These are phyloP conservation scores for Apistogramma diplotaenia DNA, from an alignment of 2,113 vertebrate species.

Conservation along the genomic window DNA sequence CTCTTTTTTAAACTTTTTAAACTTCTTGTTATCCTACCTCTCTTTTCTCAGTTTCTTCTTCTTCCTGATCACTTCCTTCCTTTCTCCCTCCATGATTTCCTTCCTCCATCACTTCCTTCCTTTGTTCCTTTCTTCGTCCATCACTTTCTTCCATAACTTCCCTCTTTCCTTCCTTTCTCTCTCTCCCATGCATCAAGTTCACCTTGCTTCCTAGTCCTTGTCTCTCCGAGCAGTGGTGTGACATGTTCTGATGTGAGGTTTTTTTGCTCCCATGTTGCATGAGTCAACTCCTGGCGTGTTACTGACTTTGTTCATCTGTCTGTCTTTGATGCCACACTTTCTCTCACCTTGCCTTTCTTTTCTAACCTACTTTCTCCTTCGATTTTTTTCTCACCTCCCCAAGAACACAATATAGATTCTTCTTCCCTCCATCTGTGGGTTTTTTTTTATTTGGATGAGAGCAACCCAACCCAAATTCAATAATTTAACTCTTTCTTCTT, in stretches of 20 bases:
- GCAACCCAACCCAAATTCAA: constrained; percentile 60
- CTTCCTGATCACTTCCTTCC: background rate
- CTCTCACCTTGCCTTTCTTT: constrained; percentile 44
- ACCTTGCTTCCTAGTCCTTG: background rate
- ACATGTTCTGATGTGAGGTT: background rate
- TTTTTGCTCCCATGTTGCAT: constrained; percentile 33
- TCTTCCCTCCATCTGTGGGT: background rate
- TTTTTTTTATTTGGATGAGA: constrained; percentile 19
- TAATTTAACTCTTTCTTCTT: constrained; percentile 72
- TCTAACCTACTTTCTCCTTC: constrained; percentile 59
- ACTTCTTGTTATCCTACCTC: background rate
- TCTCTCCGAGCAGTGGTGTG: background rate
- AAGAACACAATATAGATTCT: constrained; percentile 35
- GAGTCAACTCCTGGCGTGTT: constrained; percentile 46
- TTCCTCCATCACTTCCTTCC: background rate
- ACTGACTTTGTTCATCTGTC: constrained; percentile 61
- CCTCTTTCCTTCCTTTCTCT: background rate
- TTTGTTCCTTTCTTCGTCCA: background rate
- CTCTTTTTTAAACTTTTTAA: background rate
- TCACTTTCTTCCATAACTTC: background rate
- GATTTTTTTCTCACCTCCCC: constrained; percentile 8
- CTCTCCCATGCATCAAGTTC: background rate
- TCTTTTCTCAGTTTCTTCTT: background rate
- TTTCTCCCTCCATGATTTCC: background rate
- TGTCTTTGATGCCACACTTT: constrained; percentile 61